phyloP scores from a whole-genome alignment of 2,113 vertebrate genomes.

The Alligator mississippiensis region DNA sequence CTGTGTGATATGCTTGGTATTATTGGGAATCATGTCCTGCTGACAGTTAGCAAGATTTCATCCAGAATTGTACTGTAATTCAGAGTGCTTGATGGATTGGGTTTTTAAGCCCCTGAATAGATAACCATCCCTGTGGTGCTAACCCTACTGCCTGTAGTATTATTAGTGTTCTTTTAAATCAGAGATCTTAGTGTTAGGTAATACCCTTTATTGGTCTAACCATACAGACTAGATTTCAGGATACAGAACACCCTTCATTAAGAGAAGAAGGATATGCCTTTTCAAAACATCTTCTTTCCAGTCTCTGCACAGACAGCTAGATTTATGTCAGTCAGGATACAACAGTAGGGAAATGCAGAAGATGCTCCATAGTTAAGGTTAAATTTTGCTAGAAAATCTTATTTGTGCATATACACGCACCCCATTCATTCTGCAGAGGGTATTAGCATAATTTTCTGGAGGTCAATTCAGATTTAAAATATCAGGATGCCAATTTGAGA shows the following conservation, averaged over 20 bases:
- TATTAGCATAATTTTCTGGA: not conserved
- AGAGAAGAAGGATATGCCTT: not conserved
- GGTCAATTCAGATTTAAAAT: not conserved
- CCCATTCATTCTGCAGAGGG: not conserved
- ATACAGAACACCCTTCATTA: not conserved
- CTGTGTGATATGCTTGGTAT: slow-evolving; percentile 34
- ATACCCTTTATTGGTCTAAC: slow-evolving; percentile 3
- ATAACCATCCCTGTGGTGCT: slow-evolving; percentile 47
- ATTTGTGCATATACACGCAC: not conserved
- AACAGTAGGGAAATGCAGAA: not conserved
- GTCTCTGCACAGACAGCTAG: not conserved
- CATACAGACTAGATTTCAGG: not conserved
- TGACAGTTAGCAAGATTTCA: slow-evolving; percentile 69
- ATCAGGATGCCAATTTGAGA: slow-evolving; percentile 18
- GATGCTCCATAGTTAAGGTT: not conserved
- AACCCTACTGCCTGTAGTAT: slow-evolving; percentile 29
- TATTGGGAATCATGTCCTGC: slow-evolving; percentile 37
- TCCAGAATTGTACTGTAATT: slow-evolving; percentile 48
- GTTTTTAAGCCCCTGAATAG: slow-evolving; percentile 52
- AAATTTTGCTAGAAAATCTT: not conserved
- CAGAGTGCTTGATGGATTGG: slow-evolving; percentile 53
- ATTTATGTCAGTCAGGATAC: not conserved
- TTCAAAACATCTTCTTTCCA: not conserved
- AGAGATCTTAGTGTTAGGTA: slow-evolving; percentile 39
- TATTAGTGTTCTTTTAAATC: slow-evolving; percentile 30